phyloP scores from a whole-genome alignment of 2,113 vertebrate species.

The Indicator indicator region DNA sequence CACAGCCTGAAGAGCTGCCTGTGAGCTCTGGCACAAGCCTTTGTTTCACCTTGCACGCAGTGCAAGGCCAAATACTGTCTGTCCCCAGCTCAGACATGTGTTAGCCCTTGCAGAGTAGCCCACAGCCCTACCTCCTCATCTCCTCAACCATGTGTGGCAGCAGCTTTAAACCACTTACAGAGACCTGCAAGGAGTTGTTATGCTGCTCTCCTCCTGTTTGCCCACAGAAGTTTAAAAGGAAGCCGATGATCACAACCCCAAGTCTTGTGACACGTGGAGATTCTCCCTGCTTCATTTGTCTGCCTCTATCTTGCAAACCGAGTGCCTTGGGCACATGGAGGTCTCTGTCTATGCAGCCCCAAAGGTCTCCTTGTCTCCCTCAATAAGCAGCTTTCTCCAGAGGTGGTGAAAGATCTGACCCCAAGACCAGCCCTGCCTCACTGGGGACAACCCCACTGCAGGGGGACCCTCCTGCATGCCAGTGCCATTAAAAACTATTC shows the following conservation, averaged over 20 bases:
- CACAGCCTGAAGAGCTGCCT: accelerated
- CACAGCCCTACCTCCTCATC: neutral
- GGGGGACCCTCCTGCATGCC: neutral
- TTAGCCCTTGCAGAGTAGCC: neutral
- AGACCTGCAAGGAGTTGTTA: neutral
- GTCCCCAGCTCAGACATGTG: accelerated
- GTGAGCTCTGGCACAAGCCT: accelerated
- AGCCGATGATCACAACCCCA: neutral
- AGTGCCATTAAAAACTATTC: neutral
- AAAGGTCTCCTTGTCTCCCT: neutral
- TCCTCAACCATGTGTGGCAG: neutral
- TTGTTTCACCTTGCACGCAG: accelerated
- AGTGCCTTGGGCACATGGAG: accelerated
- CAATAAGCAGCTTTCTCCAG: neutral
- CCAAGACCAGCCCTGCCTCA: neutral
- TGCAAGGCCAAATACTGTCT: accelerated
- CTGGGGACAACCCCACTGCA: accelerated
- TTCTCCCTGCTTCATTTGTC: too few species aligned
- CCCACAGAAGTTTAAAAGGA: neutral
- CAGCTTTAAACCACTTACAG: neutral
- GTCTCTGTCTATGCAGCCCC: neutral
- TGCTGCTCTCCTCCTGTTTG: neutral
- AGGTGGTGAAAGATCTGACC: neutral
- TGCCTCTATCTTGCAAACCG: accelerated
- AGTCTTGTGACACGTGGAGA: neutral